Conservation (phyloP, 2,113 vertebrate species). For the Xiphophorus hellerii region DNA sequence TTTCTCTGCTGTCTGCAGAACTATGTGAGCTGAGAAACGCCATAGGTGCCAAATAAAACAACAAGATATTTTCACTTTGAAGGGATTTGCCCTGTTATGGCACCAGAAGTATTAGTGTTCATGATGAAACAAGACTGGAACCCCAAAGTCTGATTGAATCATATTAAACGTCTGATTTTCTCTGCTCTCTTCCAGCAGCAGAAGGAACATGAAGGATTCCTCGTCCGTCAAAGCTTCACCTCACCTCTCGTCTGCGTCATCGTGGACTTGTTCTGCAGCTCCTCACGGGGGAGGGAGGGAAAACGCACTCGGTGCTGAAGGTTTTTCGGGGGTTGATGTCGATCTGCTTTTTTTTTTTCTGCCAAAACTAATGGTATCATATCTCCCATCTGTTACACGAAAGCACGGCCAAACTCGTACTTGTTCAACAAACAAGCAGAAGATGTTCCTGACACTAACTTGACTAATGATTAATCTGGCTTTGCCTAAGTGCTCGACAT, state of each 20-base stretch:
- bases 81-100: neutral
- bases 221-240: constrained; percentile 39
- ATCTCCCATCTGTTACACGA: constrained; percentile 51
- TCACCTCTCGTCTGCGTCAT: constrained; percentile 36
- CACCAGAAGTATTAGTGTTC: neutral
- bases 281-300: constrained; percentile 1
- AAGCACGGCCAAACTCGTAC: constrained; percentile 39
- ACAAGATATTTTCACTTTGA: neutral
- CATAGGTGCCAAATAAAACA: neutral
- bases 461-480: constrained; percentile 56
- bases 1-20: neutral
- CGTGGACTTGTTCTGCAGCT: constrained; percentile 37
- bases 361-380: constrained; percentile 54
- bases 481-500: constrained; percentile 27
- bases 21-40: neutral
- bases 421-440: neutral
- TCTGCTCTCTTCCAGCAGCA: constrained; percentile 22
- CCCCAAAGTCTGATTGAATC: too few relatives aligned
- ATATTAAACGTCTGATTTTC: neutral
- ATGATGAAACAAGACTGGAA: neutral
- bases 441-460: constrained; percentile 38
- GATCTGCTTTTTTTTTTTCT: constrained; percentile 29
- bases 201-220: constrained; percentile 25
- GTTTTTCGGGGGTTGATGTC: neutral
- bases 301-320: constrained; percentile 24